Percentiles rank a stretch among this genome's conserved stretches.
These are phyloP conservation scores for Drosophila neoperkinsi DNA, from an alignment of 2,888 invertebrate species.

Conservation along the genomic window DNA sequence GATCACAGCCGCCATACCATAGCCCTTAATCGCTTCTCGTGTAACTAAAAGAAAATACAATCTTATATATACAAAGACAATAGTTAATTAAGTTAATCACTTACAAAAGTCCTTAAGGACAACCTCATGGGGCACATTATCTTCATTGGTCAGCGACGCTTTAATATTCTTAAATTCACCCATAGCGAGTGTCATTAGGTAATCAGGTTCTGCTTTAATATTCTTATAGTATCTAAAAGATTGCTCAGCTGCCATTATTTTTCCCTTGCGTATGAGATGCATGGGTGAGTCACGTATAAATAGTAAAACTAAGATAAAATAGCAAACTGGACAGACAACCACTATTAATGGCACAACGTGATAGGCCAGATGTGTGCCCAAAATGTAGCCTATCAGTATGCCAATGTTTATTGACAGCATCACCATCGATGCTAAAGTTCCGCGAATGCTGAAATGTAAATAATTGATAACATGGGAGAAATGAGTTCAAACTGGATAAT, in stretches of 20 bases:
- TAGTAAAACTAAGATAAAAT: conserved; percentile 55
- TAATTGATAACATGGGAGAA: background rate
- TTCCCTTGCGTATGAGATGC: conserved; percentile 71
- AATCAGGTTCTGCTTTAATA: conserved; percentile 26
- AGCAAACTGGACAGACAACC: conserved; percentile 70
- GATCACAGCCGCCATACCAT: conserved; percentile 67
- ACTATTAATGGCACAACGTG: conserved; percentile 71
- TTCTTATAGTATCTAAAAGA: conserved; percentile 82
- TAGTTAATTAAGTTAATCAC: conserved; percentile 4
- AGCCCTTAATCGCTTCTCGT: conserved; percentile 68
- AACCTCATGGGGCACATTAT: conserved; percentile 34
- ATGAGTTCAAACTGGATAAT: background rate
- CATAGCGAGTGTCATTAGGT: background rate
- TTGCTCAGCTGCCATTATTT: conserved; percentile 68
- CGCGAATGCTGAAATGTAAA: conserved; percentile 76
- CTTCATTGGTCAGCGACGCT: conserved; percentile 50
- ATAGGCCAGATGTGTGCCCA: conserved; percentile 77
- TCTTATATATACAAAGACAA: background rate
- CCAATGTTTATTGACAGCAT: conserved; percentile 81
- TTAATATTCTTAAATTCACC: conserved; percentile 68
- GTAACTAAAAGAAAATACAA: conserved; percentile 59
- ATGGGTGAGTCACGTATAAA: conserved; percentile 82
- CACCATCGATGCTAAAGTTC: conserved; percentile 79
- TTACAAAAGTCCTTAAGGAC: conserved; percentile 72
- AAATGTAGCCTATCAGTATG: conserved; percentile 77